Conservation (phyloP, 1,140 invertebrate genomes). For the Acromyrmex charruanus region DNA sequence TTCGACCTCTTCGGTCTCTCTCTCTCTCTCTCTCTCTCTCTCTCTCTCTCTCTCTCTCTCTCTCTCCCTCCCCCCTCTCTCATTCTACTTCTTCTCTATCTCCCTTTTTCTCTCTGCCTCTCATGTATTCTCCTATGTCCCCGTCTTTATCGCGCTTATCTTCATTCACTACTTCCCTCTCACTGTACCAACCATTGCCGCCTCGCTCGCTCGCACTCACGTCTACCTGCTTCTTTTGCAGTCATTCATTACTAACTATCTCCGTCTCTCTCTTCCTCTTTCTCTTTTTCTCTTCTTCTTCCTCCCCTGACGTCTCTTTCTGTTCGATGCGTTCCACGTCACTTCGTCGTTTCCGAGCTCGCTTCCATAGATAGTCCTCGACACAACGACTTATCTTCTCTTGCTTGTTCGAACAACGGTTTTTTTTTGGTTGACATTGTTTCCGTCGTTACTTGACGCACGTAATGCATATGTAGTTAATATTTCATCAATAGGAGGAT, state of each 20-base stretch:
- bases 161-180: slow-evolving; percentile 69
- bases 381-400: slow-evolving; percentile 49
- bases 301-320: slow-evolving; percentile 59
- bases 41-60: background rate
- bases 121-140: background rate
- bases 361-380: slow-evolving; percentile 58
- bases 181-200: slow-evolving; percentile 12
- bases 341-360: slow-evolving; percentile 50
- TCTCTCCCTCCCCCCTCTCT: background rate
- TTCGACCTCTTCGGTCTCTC: background rate
- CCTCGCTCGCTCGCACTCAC: slow-evolving; percentile 31
- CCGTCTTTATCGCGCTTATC: slow-evolving; percentile 30
- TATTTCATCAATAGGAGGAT: background rate
- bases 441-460: slow-evolving; percentile 6
- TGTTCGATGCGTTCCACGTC: slow-evolving; percentile 66
- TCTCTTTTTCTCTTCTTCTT: slow-evolving; percentile 6
- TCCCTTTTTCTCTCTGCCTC: background rate
- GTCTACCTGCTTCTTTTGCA: slow-evolving; percentile 73
- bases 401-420: slow-evolving; percentile 50
- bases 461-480: background rate
- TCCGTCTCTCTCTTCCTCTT: slow-evolving; percentile 34
- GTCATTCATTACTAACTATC: slow-evolving; percentile 72
- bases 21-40: background rate
- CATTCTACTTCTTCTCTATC: background rate
- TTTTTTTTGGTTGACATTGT: slow-evolving; percentile 59